Conservation (phyloP, 2,113 vertebrate genomes). For the Megaceryle torquata region DNA sequence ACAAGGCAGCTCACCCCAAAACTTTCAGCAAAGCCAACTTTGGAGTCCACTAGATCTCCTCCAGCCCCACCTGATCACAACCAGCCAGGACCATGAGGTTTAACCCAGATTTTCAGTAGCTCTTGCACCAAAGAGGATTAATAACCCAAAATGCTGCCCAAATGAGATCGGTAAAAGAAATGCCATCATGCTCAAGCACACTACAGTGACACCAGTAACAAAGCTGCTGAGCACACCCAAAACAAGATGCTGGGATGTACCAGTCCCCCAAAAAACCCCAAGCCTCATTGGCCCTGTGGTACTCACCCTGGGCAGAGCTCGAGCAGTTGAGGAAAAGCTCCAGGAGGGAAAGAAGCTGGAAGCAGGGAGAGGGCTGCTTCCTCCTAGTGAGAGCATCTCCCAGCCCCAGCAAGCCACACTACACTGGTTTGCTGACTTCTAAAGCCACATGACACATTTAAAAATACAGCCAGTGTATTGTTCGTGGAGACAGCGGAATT, state of each 20-base stretch:
- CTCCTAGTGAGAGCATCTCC: constrained; percentile 17
- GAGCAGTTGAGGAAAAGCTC: background rate
- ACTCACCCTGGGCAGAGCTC: background rate
- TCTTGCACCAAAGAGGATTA: background rate
- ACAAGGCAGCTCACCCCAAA: constrained; percentile 10
- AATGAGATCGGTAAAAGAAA: background rate
- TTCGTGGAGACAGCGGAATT: constrained; percentile 57
- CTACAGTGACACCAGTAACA: accelerated
- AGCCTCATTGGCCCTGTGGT: background rate
- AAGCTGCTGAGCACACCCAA: accelerated
- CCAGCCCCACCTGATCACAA: background rate
- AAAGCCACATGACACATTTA: constrained; percentile 43
- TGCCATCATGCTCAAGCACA: accelerated
- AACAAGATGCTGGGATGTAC: background rate
- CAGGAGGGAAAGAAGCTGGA: accelerated
- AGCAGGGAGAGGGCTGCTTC: background rate
- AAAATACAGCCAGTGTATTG: constrained; percentile 56
- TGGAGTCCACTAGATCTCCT: background rate
- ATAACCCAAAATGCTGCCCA: background rate
- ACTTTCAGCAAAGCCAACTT: background rate
- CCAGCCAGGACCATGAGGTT: background rate
- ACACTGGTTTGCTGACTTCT: constrained; percentile 18
- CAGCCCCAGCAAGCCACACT: background rate
- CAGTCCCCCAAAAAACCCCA: background rate
- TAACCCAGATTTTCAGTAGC: background rate